Evolutionary conservation across 2,797 vertebrate genomes (phyloP).

Genomic region (Clarias pachynema): DNA sequence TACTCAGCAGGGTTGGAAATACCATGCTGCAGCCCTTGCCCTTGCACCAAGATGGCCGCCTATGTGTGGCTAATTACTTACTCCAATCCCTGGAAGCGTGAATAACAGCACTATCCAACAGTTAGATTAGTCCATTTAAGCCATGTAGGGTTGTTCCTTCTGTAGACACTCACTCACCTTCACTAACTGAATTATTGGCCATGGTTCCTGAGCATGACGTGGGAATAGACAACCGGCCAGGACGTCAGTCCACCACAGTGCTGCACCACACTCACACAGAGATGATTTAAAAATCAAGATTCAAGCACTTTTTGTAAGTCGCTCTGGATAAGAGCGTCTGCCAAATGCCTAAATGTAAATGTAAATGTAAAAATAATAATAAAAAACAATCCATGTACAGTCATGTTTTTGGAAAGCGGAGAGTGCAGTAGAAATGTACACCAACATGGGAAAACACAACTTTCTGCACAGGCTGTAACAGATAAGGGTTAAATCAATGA

Average conservation of each 20-base stretch:
- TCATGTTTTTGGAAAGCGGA: background rate
- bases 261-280: background rate
- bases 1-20: background rate
- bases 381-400: background rate
- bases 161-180: conserved; percentile 1
- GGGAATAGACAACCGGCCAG: background rate
- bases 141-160: background rate
- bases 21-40: background rate
- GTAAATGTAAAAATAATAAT: too few species aligned
- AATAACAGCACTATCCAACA: conserved; percentile 9
- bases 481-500: background rate
- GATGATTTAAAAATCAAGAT: background rate
- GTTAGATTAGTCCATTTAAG: conserved; percentile 13
- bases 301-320: too few species aligned
- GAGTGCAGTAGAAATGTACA: background rate
- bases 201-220: background rate
- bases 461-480: background rate
- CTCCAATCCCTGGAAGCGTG: background rate
- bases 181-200: background rate
- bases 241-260: background rate
- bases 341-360: too few species aligned
- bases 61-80: conserved; percentile 16
- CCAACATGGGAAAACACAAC: background rate
- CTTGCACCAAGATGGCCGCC: conserved; percentile 1
- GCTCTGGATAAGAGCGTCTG: too few species aligned